A percentile compares a stretch with the other conserved stretches of the same genome.
phyloP scores from a whole-genome alignment of 1,140 invertebrate species.

The Drosophila pruinosa region DNA sequence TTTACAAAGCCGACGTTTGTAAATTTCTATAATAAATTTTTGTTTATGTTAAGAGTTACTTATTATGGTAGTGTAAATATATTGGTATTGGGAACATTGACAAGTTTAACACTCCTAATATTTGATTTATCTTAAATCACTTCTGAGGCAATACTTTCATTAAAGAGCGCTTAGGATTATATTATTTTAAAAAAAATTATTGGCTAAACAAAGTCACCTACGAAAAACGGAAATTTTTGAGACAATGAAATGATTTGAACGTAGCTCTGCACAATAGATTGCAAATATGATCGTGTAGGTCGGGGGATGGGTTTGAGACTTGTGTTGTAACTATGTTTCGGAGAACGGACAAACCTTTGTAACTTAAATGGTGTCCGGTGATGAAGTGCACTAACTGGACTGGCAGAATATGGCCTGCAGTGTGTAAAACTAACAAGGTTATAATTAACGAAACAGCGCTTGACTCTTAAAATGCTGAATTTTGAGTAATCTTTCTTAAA shows the following conservation, averaged over 20 bases:
- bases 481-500: not conserved
- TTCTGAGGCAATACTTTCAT: no score
- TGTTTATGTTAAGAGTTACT: no score
- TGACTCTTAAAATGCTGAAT: constrained; percentile 1
- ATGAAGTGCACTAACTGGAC: constrained; percentile 57
- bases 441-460: no score
- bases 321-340: constrained; percentile 35
- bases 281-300: constrained; percentile 10
- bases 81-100: no score
- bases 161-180: no score
- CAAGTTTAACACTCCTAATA: no score
- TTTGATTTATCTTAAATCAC: no score
- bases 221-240: not conserved
- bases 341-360: constrained; percentile 71
- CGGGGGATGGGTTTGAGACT: constrained; percentile 8
- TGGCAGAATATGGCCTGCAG: constrained; percentile 52
- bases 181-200: no score
- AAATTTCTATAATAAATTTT: no score
- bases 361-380: constrained; percentile 50
- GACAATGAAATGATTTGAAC: not conserved
- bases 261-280: constrained; percentile 27
- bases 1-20: no score
- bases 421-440: constrained; percentile 60
- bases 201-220: not conserved
- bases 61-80: no score